Evolutionary conservation across 2,888 invertebrate genomes (phyloP).

Genomic region (Melipona bicolor): DNA sequence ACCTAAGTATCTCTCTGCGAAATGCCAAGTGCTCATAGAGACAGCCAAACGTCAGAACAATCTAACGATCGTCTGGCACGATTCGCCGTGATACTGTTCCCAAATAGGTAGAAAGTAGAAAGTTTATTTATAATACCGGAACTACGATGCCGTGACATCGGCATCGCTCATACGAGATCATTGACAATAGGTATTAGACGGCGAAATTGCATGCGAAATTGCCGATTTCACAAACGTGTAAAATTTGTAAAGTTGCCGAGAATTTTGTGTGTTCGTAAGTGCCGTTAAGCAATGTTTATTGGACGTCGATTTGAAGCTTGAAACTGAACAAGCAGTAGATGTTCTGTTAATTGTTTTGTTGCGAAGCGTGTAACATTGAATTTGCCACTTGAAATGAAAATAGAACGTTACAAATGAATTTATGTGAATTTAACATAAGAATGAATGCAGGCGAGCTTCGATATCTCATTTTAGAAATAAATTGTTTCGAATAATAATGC

Average conservation of each 20-base stretch:
- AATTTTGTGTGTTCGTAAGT: too few species aligned
- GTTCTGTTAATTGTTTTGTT: too few species aligned
- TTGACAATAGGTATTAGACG: conserved; percentile 2
- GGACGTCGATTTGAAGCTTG: too few species aligned
- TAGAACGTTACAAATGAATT: too few species aligned
- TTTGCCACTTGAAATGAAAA: too few species aligned
- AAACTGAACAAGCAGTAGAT: too few species aligned
- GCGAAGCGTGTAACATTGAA: too few species aligned
- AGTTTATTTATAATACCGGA: conserved; percentile 14
- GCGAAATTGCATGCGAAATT: not conserved
- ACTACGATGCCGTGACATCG: not conserved
- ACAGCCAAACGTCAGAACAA: conserved; percentile 54
- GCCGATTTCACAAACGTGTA: not conserved
- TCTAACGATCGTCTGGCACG: conserved; percentile 48
- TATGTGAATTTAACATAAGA: too few species aligned
- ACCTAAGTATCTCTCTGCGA: conserved; percentile 67
- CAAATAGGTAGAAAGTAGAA: conserved; percentile 34
- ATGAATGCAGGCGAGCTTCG: too few species aligned
- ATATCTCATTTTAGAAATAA: too few species aligned
- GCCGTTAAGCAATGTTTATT: too few species aligned
- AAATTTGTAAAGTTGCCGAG: not conserved
- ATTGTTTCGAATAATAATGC: too few species aligned
- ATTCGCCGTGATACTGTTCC: conserved; percentile 6
- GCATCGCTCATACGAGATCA: not conserved
- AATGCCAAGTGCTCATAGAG: conserved; percentile 62